Evolutionary conservation across 2,113 vertebrate genomes (phyloP), one percentile per base, ranked within the genome.

Genomic region (Leptosomus discolor): DNA sequence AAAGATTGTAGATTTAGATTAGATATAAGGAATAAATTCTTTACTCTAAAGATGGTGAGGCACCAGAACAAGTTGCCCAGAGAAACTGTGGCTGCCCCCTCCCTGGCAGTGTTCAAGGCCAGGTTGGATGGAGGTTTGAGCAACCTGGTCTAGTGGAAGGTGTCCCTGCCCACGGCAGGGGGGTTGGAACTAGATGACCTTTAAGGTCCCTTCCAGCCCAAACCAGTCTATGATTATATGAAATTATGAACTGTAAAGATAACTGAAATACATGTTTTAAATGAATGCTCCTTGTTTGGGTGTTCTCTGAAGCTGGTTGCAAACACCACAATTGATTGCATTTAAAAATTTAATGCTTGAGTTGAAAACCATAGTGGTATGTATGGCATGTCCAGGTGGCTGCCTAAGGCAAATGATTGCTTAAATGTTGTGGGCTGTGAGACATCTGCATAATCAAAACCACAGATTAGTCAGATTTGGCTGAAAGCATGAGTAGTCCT

Each of bases 261-360:
- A 92, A 23, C 36, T 75, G 37, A 79, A 87, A 76, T 90, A 27
- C 37, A 27, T 12, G 23, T 32, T 90, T 89, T 56, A 75, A 70
- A 77, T 86, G 91, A 88, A 54, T 61, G 34, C 29, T 83, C 36
- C 61, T 93, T 89, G 64, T 74, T 82, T 74, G 48, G 19, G 23
- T 85, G 89, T 81, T 75, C 73, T 91, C 64, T 84, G 91, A 91
- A 90, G 82, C 51, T 4, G 54, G 34, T 61, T 96, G 60, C 23
- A 91, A 92, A 60, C 56, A 64, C 51, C 16, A 12, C 71, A 78
- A 92, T 92, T 94, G 94, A 81, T 69, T 89, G 20, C 19, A 65
- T 96, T 95, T 92, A 18, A 85, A 93, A 87, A 88, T 82, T 12
- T n/a, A 91, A 82, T 37, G 71, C 56, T 84, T 67, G 64, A 45